Evolutionary conservation across 2,113 vertebrate genomes (phyloP).

Genomic region (Periophthalmodon schlosseri): DNA sequence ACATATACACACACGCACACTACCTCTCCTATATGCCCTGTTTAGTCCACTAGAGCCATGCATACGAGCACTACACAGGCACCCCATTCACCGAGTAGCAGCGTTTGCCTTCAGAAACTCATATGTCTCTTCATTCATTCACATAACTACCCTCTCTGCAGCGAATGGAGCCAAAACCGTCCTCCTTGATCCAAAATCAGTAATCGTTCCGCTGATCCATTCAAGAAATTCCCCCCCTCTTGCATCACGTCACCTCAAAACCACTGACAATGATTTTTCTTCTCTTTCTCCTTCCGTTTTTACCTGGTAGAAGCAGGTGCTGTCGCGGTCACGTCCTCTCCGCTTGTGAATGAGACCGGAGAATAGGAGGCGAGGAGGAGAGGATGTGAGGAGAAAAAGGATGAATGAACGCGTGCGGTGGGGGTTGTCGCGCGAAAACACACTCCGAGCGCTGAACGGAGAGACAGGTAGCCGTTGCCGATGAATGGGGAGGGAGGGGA

Average conservation of each 20-base stretch:
- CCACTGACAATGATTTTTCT: slow-evolving; percentile 16
- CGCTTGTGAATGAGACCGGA: slow-evolving; percentile 60
- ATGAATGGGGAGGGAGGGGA: slow-evolving; percentile 68
- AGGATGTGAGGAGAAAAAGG: slow-evolving; percentile 38
- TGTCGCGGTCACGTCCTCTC: slow-evolving; percentile 48
- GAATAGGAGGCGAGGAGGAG: slow-evolving; percentile 32
- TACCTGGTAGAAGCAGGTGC: slow-evolving; percentile 67
- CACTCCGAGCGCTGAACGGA: slow-evolving; percentile 58
- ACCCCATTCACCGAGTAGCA: slow-evolving; percentile 59
- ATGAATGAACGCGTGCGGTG: slow-evolving; percentile 66
- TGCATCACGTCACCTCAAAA: slow-evolving; percentile 24
- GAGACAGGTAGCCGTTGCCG: slow-evolving; percentile 67
- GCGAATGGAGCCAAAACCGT: slow-evolving; percentile 25
- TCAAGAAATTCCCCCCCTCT: slow-evolving; percentile 32
- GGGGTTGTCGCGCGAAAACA: slow-evolving; percentile 51
- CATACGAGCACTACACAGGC: slow-evolving; percentile 56
- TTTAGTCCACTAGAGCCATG: slow-evolving; percentile 42
- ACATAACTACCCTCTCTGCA: slow-evolving; percentile 39
- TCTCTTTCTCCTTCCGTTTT: slow-evolving; percentile 8
- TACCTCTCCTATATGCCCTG: slow-evolving; percentile 12
- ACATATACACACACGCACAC: slow-evolving; percentile 9
- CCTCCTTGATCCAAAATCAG: neutral
- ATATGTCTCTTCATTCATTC: slow-evolving; percentile 39
- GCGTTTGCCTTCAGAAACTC: slow-evolving; percentile 32
- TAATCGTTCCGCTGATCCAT: slow-evolving; percentile 7